Evolutionary conservation across 2,113 vertebrate genomes (phyloP), one percentile per base, ranked within the genome.

Genomic region (Vimba vimba): DNA sequence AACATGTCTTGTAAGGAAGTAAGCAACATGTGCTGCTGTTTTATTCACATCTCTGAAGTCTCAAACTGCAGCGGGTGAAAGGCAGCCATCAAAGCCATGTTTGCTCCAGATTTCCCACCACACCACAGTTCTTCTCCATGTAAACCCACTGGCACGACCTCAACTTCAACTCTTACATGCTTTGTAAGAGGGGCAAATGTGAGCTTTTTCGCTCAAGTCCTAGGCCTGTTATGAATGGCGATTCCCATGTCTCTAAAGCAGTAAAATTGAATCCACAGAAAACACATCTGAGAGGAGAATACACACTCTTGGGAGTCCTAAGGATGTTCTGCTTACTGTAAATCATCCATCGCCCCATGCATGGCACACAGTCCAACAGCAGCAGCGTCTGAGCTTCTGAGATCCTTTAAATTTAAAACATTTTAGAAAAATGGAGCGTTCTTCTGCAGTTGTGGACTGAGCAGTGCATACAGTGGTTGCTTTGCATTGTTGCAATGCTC

Each of bases 11-110:
- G 10, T 33, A 27, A 78, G 60, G 57, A 68, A 50, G 47, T 68
- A n/a, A 50, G 64, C 43, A 36, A 62, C 23, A 25, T 77, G 19
- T 64, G 52, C 19, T 33, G 27, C 73, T 69, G n/a, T 68, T 68
- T 77, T 39, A 27, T 69, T 79, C 84, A 57, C 36, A 69, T 33
- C 13, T 85, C 45, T 71, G 11, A 52, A 36, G 66, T 80, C 77
- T 60, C 52, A 25, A 57, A 36, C 75, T 57, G 8, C 50, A 23
- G 59, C 10, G 19, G 7, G 73, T 66, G 17, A n/a, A 62, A 21
- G 11, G 30, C 43, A 68, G 57, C 55, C 39, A 47, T 69, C 9
- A 78, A 69, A 69, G 62, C 45, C 30, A 57, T 52, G 43, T 33
- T 68, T 78, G 23, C 30, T 50, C 60, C n/a, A 13, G 15, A 47